phyloP scores from a whole-genome alignment of 2,888 invertebrate genomes.

The Litoditis marina region DNA sequence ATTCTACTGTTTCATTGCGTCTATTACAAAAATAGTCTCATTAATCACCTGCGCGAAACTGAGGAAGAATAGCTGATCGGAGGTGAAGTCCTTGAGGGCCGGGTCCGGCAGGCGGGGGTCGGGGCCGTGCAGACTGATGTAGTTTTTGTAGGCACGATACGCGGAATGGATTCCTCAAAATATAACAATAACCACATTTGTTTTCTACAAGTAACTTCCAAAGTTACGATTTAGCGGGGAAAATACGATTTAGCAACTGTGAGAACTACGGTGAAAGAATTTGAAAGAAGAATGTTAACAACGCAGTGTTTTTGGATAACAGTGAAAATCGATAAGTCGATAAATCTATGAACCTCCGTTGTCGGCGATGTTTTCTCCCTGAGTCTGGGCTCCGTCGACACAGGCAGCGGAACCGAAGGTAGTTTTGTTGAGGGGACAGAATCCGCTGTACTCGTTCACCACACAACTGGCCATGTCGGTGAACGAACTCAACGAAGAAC shows the following conservation, averaged over 20 bases:
- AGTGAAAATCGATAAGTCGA: no score
- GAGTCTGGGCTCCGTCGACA: constrained; percentile 64
- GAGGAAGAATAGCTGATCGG: constrained; percentile 51
- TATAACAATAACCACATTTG: no score
- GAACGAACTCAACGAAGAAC: constrained; percentile 31
- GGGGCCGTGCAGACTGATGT: constrained; percentile 44
- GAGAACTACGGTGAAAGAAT: no score
- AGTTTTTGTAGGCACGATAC: constrained; percentile 52
- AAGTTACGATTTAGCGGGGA: no score
- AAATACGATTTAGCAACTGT: no score
- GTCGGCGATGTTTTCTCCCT: constrained; percentile 69
- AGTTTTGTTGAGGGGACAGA: constrained; percentile 48
- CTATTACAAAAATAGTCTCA: no score
- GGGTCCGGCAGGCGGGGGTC: constrained; percentile 54
- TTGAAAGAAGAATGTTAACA: no score
- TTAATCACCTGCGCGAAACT: constrained; percentile 39
- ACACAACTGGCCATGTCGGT: constrained; percentile 49
- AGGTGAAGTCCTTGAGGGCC: constrained; percentile 29
- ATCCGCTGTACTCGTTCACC: constrained; percentile 45
- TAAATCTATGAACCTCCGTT: no score
- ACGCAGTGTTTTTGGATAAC: no score
- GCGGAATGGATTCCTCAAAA: constrained; percentile 61
- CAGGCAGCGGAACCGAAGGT: constrained; percentile 32
- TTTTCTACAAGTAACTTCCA: no score
- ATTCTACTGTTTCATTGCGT: no score